Evolutionary conservation across 2,888 invertebrate genomes (phyloP).

Genomic region (Caprella mutica): DNA sequence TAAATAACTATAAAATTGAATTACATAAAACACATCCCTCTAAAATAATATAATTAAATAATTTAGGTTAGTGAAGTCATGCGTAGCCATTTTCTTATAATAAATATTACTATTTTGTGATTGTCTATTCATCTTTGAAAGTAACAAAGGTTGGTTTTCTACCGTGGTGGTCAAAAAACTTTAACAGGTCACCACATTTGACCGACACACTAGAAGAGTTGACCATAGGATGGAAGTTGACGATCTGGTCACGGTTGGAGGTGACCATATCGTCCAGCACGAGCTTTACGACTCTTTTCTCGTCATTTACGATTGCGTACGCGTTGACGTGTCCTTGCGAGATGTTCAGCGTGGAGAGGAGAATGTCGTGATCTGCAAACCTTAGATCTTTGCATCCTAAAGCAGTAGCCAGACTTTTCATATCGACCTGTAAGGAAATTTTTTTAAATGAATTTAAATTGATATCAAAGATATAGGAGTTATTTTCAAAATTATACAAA

Average conservation of each 20-base stretch:
- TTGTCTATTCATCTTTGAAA: too few species aligned
- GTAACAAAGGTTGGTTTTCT: conserved; percentile 31
- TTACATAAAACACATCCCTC: neutral
- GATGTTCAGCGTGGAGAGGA: conserved; percentile 39
- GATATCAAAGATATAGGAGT: too few species aligned
- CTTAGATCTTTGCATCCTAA: conserved; percentile 39
- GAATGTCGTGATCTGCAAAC: conserved; percentile 39
- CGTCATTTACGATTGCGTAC: conserved; percentile 40
- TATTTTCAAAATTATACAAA: too few species aligned
- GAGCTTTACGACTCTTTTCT: conserved; percentile 37
- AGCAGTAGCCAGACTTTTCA: conserved; percentile 39
- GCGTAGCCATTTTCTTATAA: too few species aligned
- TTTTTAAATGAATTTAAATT: too few species aligned
- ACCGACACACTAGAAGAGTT: conserved; percentile 38
- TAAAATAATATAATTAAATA: conserved; percentile 4
- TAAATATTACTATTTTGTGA: too few species aligned
- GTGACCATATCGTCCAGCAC: conserved; percentile 36
- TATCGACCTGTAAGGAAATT: conserved; percentile 35
- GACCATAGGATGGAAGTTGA: conserved; percentile 40
- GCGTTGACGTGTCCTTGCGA: conserved; percentile 40
- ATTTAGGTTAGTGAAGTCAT: too few species aligned
- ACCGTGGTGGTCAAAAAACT: conserved; percentile 36
- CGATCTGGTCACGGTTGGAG: conserved; percentile 34
- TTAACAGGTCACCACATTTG: conserved; percentile 35
- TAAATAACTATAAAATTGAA: neutral